Evolutionary conservation across 2,797 vertebrate species (phyloP), one percentile per base, ranked within the genome.

Genomic region (Mormyrops boulengeri): DNA sequence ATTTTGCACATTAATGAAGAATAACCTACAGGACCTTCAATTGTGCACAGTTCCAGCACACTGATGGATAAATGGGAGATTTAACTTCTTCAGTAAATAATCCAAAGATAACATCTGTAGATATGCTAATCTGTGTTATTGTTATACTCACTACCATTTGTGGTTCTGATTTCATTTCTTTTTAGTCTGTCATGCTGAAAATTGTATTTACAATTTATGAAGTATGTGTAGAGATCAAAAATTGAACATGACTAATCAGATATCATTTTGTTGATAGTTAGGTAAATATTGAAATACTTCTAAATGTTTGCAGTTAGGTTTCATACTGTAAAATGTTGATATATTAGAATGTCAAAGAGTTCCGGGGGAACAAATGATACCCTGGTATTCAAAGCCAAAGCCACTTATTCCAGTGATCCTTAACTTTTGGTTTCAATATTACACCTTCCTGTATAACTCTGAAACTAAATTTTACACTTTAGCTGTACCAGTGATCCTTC

Each of bases 391-490:
- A 85, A 88, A 85, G 87, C 88, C 26, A 80, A 50, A 2, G 17
- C 4, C 30, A 69, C 22, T 52, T 69, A 22, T 30, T 90, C 57
- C 85, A 88, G 12, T 60, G n/a, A 60, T 89, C 77, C 49, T 19
- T 87, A 53, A 87, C 82, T 92, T 94, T 94, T 91, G 91, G 92
- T 94, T 95, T 94, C 92, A 89, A 69, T 93, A 87, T 91, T 89
- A 91, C 73, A 85, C 53, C 57, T 80, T 80, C 34, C 69, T 41
- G 52, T 55, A 89, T 88, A 90, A 88, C 22, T 41, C 22, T 87
- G 14, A 85, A 85, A 85, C 82, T 30, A 80, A 44, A 80, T 87
- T 91, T 86, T 88, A 82, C 55, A 89, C 62, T 89, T 90, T 88
- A 88, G 88, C 30, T 38, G 66, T 49, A 88, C 87, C 89, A 38